A percentile compares a stretch with the other conserved stretches of the same genome.
phyloP scores from a whole-genome alignment of 2,888 invertebrate species.

The Acronicta alni region DNA sequence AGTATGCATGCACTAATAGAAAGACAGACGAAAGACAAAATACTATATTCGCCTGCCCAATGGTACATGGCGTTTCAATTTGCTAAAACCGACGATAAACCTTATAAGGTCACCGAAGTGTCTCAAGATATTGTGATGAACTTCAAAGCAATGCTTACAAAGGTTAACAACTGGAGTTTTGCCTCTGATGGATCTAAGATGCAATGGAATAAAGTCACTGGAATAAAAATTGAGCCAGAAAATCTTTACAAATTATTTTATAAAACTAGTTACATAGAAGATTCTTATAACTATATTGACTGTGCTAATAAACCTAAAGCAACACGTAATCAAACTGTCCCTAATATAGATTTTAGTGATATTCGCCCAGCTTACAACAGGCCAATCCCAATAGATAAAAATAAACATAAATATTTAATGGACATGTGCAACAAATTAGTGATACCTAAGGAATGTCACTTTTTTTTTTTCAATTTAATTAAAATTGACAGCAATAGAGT shows the following conservation, averaged over 20 bases:
- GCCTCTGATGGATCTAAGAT: constrained; percentile 5
- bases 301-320: background rate
- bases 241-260: constrained; percentile 1
- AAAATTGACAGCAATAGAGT: constrained; percentile 7
- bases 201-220: constrained; percentile 7
- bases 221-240: background rate
- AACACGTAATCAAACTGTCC: constrained; percentile 6
- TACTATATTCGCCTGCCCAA: constrained; percentile 1
- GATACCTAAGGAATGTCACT: constrained; percentile 25
- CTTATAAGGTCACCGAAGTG: constrained; percentile 1
- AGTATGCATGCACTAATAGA: constrained; percentile 4
- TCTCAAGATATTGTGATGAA: constrained; percentile 9
- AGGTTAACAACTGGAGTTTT: constrained; percentile 7
- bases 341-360: constrained; percentile 9
- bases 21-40: constrained; percentile 5
- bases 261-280: constrained; percentile 1
- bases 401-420: constrained; percentile 8
- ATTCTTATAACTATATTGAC: background rate
- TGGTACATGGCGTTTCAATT: constrained; percentile 6
- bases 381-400: constrained; percentile 11
- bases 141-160: constrained; percentile 8
- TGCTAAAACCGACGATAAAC: constrained; percentile 4
- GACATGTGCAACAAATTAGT: constrained; percentile 22
- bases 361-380: constrained; percentile 9
- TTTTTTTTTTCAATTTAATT: constrained; percentile 20